Evolutionary conservation across 1,140 invertebrate genomes (phyloP).

Genomic region (Rhagoletis pomonella): DNA sequence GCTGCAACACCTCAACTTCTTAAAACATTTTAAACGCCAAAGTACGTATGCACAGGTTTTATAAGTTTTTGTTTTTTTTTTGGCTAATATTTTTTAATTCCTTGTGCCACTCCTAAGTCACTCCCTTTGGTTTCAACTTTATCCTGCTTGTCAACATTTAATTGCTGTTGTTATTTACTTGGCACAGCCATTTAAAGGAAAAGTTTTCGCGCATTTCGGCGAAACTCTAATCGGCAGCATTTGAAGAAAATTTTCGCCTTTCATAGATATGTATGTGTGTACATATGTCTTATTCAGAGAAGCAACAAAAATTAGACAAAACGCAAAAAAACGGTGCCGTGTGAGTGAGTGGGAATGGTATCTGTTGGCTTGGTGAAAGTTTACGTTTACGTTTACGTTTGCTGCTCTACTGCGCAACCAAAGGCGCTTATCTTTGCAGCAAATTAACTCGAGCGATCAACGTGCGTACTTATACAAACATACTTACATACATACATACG

Average conservation of each 20-base stretch:
- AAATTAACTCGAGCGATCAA: constrained; percentile 25
- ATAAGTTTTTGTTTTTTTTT: too few species aligned
- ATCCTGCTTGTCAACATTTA: constrained; percentile 8
- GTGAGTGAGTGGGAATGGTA: not conserved
- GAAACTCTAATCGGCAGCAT: not conserved
- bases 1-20: too few species aligned
- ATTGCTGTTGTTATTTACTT: constrained; percentile 18
- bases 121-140: not conserved
- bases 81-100: too few species aligned
- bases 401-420: not conserved
- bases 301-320: too few species aligned
- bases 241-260: not conserved
- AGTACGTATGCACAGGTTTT: too few species aligned
- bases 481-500: not conserved
- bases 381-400: constrained; percentile 21
- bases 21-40: too few species aligned
- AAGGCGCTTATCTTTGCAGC: constrained; percentile 48
- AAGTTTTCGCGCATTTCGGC: not conserved
- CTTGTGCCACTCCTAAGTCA: not conserved
- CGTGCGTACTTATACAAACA: not conserved
- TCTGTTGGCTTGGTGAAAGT: not conserved
- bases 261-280: not conserved
- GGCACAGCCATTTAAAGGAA: not conserved
- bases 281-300: too few species aligned
- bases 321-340: not conserved